A percentile compares a stretch with the other conserved stretches of the same genome.
Evolutionary conservation across 1,140 invertebrate species (phyloP).

Genomic region (Zaprionus vittiger): DNA sequence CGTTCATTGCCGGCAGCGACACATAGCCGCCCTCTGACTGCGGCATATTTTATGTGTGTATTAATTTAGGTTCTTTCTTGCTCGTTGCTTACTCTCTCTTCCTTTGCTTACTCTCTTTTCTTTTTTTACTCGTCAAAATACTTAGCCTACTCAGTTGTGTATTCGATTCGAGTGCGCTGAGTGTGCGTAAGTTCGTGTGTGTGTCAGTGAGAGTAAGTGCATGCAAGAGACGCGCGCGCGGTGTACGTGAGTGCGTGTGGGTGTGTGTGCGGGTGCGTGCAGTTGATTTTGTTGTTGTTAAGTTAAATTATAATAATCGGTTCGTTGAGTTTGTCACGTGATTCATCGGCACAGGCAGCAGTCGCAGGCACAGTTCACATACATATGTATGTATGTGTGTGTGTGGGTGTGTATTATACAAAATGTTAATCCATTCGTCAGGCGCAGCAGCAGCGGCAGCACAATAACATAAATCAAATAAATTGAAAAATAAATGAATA

Average conservation of each 20-base stretch:
- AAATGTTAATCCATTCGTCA: slow-evolving; percentile 45
- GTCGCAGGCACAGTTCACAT: slow-evolving; percentile 11
- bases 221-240: slow-evolving; percentile 47
- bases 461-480: slow-evolving; percentile 49
- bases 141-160: slow-evolving; percentile 45
- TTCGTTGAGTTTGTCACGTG: slow-evolving; percentile 29
- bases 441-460: slow-evolving; percentile 20
- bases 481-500: slow-evolving; percentile 33
- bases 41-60: slow-evolving; percentile 64
- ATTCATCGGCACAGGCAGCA: slow-evolving; percentile 46
- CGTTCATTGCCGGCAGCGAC: slow-evolving; percentile 75
- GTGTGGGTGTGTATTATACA: slow-evolving; percentile 15
- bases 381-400: slow-evolving; percentile 2
- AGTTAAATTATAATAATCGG: slow-evolving; percentile 36
- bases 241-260: slow-evolving; percentile 26
- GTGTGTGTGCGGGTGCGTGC: slow-evolving; percentile 25
- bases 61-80: slow-evolving; percentile 19
- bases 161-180: slow-evolving; percentile 18
- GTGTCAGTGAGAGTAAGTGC: slow-evolving; percentile 34
- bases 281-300: slow-evolving; percentile 32
- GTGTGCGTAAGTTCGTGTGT: slow-evolving; percentile 5
- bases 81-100: slow-evolving; percentile 20
- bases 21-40: slow-evolving; percentile 83
- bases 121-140: slow-evolving; percentile 19
- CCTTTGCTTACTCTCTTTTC: slow-evolving; percentile 27